Percentiles rank a stretch among this genome's conserved stretches.
Evolutionary conservation across 2,888 invertebrate species (phyloP).

Genomic region (Anodontia alba): DNA sequence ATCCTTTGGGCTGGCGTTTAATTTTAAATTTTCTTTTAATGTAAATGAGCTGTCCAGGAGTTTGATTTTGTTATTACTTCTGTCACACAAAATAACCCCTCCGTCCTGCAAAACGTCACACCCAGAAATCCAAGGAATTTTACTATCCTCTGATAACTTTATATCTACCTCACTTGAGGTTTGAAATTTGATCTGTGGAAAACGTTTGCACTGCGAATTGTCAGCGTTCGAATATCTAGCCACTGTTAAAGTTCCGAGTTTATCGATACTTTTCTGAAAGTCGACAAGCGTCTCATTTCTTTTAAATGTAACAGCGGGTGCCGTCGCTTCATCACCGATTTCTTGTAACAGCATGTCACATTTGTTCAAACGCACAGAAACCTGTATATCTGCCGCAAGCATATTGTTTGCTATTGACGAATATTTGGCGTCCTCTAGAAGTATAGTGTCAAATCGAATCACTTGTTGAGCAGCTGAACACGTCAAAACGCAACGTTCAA

Average conservation of each 20-base stretch:
- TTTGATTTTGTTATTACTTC: background rate
- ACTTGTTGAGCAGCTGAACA: background rate
- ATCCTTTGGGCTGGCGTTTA: background rate
- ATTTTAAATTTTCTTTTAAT: background rate
- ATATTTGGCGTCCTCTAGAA: background rate
- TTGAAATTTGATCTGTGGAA: background rate
- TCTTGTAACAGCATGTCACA: background rate
- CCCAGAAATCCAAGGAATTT: background rate
- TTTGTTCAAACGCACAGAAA: too few species aligned
- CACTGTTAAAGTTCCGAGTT: background rate
- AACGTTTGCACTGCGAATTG: background rate
- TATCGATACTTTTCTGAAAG: background rate
- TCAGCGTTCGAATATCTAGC: background rate
- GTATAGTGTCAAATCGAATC: background rate
- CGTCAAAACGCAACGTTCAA: background rate
- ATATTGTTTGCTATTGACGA: background rate
- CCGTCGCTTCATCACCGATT: background rate
- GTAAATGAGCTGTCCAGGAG: background rate
- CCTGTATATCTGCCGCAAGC: background rate
- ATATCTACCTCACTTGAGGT: background rate
- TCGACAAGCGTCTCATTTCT: background rate
- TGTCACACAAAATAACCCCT: background rate
- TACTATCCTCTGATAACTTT: background rate
- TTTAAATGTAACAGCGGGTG: background rate
- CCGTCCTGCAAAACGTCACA: slow-evolving; percentile 6